Evolutionary conservation across 1,140 invertebrate species (phyloP).

Genomic region (Penaeus vannamei): DNA sequence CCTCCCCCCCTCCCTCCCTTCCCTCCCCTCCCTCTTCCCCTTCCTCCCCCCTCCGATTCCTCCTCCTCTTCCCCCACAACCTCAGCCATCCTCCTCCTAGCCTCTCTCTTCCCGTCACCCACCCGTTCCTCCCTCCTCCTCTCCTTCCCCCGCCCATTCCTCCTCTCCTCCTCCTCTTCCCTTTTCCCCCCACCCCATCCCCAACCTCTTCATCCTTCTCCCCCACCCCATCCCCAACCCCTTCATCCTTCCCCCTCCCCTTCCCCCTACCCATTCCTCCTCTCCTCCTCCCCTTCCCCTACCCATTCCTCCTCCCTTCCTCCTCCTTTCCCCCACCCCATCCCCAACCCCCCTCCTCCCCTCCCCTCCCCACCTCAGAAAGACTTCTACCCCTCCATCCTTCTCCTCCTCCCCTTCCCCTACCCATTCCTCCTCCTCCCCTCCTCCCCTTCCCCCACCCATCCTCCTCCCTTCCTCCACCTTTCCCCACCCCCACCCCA

Average conservation of each 20-base stretch:
- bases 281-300: neutral
- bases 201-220: neutral
- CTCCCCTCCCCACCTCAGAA: neutral
- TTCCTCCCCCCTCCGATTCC: neutral
- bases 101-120: too few species aligned
- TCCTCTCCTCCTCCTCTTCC: neutral
- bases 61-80: neutral
- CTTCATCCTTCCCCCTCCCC: neutral
- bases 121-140: neutral
- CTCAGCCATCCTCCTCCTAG: too few species aligned
- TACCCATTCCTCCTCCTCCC: too few species aligned
- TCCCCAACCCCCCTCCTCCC: neutral
- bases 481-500: slow-evolving; percentile 49
- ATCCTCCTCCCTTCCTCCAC: slow-evolving; percentile 20
- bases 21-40: neutral
- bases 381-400: neutral
- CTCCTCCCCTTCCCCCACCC: slow-evolving; percentile 15
- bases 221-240: neutral
- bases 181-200: neutral
- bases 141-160: neutral
- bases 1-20: neutral
- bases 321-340: too few species aligned
- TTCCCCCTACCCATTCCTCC: neutral
- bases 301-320: neutral
- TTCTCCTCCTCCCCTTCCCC: neutral